Evolutionary conservation across 2,888 invertebrate genomes (phyloP), one percentile per base, ranked within the genome.

Genomic region (Nasonovia ribisnigri): DNA sequence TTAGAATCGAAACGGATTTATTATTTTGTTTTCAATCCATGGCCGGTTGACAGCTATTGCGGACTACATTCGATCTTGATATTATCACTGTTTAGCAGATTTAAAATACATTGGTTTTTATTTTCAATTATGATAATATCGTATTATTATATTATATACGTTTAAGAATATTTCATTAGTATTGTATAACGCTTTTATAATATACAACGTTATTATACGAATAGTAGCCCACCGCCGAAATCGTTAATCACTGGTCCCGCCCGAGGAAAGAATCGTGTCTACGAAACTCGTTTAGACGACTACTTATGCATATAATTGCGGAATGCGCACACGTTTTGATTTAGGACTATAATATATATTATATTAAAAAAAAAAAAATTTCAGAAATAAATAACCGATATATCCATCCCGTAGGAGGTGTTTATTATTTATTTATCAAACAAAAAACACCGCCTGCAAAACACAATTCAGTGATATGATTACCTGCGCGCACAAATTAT

Each of bases 261-360:
- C 77, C 36, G 77, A 77, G 36, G 77, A 77, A 77, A 77, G 8
- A 77, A 77, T 36, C 36, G 36, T 36, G 36, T 77, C 77, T 77
- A 77, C 77, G 36, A 77, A 77, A 77, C 77, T 77, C 77, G 77
- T 77, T 77, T 77, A 36, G 36, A 77, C 36, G 77, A 77, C 77
- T 77, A 77, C 20, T 77, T 77, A 36, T 20, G 36, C 36, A 8
- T 77, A 36, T 77, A 36, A 77, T 77, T 20, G 77, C 77, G 77
- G 77, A 77, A 77, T 77, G 36, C 36, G 77, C 77, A 20, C 77
- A 36, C 20, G 3, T 77, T 77, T 77, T 36, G 36, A 77, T 77
- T 77, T 77, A 77, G 77, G 77, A 36, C 20, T 77, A 24, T 42
- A 36, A 24, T 11, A 57, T 57, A 57, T 8, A 57, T 57, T 5